These are phyloP conservation scores for Lepisosteus osseus DNA, from an alignment of 2,113 vertebrate species.

Conservation along the genomic window DNA sequence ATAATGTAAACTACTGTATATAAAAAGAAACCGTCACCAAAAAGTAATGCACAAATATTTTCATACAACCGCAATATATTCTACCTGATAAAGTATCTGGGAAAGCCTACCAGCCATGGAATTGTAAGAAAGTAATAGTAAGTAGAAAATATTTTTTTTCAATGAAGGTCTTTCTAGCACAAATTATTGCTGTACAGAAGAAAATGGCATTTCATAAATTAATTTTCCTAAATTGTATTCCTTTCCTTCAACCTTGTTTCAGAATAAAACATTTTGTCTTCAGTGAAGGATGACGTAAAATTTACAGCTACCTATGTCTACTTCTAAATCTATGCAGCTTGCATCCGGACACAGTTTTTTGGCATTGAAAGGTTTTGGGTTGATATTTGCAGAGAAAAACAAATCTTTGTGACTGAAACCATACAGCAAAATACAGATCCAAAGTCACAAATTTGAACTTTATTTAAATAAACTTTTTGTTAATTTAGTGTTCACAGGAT, in stretches of 20 bases:
- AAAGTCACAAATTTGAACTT: no score
- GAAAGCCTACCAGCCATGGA: conserved; percentile 21
- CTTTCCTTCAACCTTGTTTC: conserved; percentile 26
- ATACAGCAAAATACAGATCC: no score
- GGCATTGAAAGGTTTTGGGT: no score
- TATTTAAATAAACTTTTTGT: no score
- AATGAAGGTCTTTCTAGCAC: conserved; percentile 25
- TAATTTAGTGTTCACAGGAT: no score
- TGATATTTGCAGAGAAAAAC: no score
- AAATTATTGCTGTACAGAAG: conserved; percentile 19
- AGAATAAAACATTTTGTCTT: conserved; percentile 61
- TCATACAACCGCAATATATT: background rate
- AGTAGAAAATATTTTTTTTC: background rate
- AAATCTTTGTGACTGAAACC: no score
- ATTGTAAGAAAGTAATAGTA: background rate
- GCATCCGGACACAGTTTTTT: no score
- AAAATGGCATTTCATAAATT: conserved; percentile 53
- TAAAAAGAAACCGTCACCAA: background rate
- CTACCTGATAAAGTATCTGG: conserved; percentile 27
- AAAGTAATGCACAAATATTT: background rate
- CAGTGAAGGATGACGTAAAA: conserved; percentile 57
- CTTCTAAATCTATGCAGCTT: background rate
- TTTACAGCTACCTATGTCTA: conserved; percentile 47
- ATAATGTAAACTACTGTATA: background rate
- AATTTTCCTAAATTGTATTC: conserved; percentile 47